Base-by-base conservation (phyloP, 2,797 vertebrate species). In the Hydrocynus forskahlii region DNA sequence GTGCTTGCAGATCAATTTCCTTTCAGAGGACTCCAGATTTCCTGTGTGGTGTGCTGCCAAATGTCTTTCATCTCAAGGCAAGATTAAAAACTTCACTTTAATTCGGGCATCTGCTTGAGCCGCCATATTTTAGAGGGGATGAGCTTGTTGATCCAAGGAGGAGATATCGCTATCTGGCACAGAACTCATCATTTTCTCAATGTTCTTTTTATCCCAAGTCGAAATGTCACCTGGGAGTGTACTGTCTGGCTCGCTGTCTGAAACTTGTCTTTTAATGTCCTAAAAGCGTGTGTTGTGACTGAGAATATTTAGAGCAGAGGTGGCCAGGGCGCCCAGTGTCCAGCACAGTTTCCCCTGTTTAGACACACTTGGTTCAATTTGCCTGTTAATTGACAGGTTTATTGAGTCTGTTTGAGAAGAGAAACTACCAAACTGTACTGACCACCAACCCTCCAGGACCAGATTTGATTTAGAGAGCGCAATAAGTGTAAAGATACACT, bases 181-280 rank as follows among this genome's bases (percentile, higher is more conserved):
- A 60, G 25, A 76, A 40, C 19, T 1, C 55, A 79, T 38, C 8
- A 69, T 40, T 76, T 75, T 19, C 25, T 69, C 25, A 40, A 43
- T 81, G 55, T 70, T 76, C 43, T 81, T 81, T 81, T 81, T 38
- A 25, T 71, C 48, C 64, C 59, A 72, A 73, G 25, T 21, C 21
- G 5, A 81, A 75, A 66, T 23, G 68, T 17, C 48, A 59, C 21
- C 55, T 68, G 76, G 48, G 73, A 77, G 63, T 25, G 1, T 1
- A 14, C 13, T 70, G 54, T 70, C 43, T 76, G 23, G 38, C 43
- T 62, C 40, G 67, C 48, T 81, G 54, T 76, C n/a, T 4, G 40
- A 59, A 68, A 59, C 16, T 19, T 43, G 25, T 52, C 48, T 12
- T 45, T 45, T 8, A 45, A 45, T 35, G 2, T 45, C 62, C 29